Conservation (phyloP, 2,113 vertebrate species). For the Spea multiplicata region DNA sequence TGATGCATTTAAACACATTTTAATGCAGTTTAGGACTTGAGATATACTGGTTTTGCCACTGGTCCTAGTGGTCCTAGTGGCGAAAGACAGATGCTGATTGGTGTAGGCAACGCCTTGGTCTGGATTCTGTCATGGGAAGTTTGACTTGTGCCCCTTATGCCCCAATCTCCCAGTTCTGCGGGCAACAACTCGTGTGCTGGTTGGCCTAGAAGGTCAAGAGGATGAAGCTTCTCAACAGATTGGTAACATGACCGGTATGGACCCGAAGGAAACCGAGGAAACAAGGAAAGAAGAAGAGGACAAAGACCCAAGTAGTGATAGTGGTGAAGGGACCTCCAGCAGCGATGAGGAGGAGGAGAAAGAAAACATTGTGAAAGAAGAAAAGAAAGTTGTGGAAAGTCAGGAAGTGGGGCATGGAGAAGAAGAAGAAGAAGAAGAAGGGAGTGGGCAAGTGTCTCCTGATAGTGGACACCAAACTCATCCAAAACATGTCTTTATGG, state of each 20-base stretch:
- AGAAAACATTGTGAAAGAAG: neutral
- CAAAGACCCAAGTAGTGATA: constrained; percentile 21
- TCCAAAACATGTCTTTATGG: no score
- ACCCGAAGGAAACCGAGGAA: neutral
- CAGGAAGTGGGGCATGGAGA: neutral
- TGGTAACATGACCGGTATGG: constrained; percentile 6
- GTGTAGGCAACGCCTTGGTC: no score
- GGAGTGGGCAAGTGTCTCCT: neutral
- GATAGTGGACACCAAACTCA: neutral
- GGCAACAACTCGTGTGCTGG: no score
- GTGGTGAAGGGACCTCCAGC: constrained; percentile 25
- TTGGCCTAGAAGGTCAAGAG: neutral
- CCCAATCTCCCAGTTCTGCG: no score
- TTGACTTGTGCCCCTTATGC: no score
- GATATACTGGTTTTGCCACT: no score
- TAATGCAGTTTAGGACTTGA: no score
- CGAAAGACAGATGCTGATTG: no score
- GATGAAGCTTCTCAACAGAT: neutral
- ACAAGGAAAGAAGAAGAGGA: constrained; percentile 5
- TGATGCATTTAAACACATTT: no score
- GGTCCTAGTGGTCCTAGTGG: no score
- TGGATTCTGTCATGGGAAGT: no score
- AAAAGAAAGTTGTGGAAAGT: neutral
- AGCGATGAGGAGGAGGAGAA: constrained; percentile 41
- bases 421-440: no score